Conservation (phyloP, 2,797 vertebrate genomes). For the Karalla daura region DNA sequence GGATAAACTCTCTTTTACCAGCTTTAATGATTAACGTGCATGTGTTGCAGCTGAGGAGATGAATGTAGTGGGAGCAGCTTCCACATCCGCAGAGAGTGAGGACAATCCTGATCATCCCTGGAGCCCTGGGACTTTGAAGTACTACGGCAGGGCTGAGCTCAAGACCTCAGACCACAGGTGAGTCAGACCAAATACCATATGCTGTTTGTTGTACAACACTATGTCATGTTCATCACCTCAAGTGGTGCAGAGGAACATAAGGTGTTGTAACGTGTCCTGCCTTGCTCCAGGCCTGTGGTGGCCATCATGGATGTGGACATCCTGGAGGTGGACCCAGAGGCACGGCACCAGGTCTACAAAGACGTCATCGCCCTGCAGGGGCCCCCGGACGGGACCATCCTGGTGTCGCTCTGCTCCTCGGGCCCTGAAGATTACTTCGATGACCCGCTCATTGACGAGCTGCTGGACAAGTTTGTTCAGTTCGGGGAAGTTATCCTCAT, state of each 20-base stretch:
- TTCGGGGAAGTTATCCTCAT: conserved; percentile 98
- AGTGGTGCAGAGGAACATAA: not conserved
- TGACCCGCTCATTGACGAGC: conserved; percentile 93
- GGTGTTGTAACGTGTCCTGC: not conserved
- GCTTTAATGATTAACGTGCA: not conserved
- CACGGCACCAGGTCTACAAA: conserved; percentile 94
- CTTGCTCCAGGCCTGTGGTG: conserved; percentile 89
- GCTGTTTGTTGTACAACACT: not conserved
- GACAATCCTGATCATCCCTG: conserved; percentile 86
- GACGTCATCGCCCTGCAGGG: conserved; percentile 94
- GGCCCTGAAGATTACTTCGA: conserved; percentile 91
- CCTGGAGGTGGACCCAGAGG: conserved; percentile 95
- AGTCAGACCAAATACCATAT: not conserved
- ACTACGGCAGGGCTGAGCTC: conserved; percentile 95
- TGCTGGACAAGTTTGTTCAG: conserved; percentile 92
- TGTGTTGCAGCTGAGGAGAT: conserved; percentile 91
- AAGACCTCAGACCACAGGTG: conserved; percentile 99
- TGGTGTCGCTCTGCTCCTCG: conserved; percentile 92
- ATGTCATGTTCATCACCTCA: no score
- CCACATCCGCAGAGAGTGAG: conserved; percentile 78
- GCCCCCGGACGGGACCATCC: conserved; percentile 94
- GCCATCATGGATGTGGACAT: conserved; percentile 94
- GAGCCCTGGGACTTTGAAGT: conserved; percentile 92
- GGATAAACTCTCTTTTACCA: not conserved
- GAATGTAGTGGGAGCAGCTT: conserved; percentile 89